Base-by-base conservation (phyloP, 2,113 vertebrate genomes). In the Urocolius indicus region DNA sequence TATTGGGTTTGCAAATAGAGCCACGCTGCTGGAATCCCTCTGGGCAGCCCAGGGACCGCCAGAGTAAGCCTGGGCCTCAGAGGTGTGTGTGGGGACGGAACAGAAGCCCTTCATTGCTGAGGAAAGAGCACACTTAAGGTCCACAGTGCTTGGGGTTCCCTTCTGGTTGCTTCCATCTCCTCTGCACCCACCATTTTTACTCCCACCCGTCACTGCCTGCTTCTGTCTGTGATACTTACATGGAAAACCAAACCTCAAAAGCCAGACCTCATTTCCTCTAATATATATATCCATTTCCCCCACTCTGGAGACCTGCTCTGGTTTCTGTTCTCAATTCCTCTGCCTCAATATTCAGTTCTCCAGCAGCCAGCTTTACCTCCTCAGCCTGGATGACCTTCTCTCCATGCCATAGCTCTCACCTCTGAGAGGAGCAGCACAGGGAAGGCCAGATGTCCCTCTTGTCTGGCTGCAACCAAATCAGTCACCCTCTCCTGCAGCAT, bases 1-100 rank as follows among this genome's bases (percentile, higher is more conserved):
- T 85, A 49, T 85, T 87, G 20, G n/a, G n/a, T 81, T 84, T 34
- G 11, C 79, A 92, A 87, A 65, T 78, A 95, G 78, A 89, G 29
- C 32, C 80, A 55, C 49, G 68, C 48, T 62, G 63, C 51, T 48
- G 58, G 57, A 88, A 54, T 59, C 51, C 24, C 13, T n/a, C 29
- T 38, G 62, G 43, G 82, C 63, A 94, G 52, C 43, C 29, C 52
- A 82, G 13, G 7, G 29, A 29, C 54, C 55, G 43, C 43, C 52
- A 87, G 9, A 94, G 59, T 36, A 75, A 91, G 62, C 29, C 57
- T 83, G 29, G 38, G 30, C 62, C 22, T 78, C 5, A 7, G 32
- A 32, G 84, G 2, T 34, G 21, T 68, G 41, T 30, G 29, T 4
- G 1, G 20, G n/a, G 12, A 29, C 1, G 1, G n/a, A 51, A 65